Base-by-base conservation (phyloP, 1,140 invertebrate genomes). In the Phthorimaea operculella region DNA sequence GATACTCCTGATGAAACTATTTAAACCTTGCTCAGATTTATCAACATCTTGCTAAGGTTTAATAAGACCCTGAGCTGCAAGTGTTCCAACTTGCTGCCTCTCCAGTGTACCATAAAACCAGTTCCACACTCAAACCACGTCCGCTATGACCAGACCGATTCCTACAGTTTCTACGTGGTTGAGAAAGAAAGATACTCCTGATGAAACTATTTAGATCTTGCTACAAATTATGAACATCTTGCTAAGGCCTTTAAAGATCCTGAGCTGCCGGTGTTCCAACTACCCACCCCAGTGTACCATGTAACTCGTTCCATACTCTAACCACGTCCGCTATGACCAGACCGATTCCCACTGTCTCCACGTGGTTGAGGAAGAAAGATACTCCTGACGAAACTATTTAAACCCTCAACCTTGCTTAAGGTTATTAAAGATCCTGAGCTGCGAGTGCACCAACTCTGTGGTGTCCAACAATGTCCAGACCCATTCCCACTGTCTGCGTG, bases 251-350 rank as follows among this genome's bases (percentile, higher is more conserved):
- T n/a, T n/a, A n/a, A n/a, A n/a, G n/a, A n/a, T n/a, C n/a, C n/a
- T n/a, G n/a, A n/a, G n/a, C n/a, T 83, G 78, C 68, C 63, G 54
- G 8, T 83, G 79, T 62, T 54, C 52, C 56, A 83, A 83, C 62
- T 83, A 77, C 59, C 5, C 57, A 56, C 57, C 66, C 73, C 15
- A 44, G 60, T 3, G 18, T 52, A 0, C 63, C 67, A 49, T 69
- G 70, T 63, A 54, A 58, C 5, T 11, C 51, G 36, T 11, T 44
- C 15, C 28, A 17, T 3, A 33, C 57, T 51, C 63, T 58, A 36
- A 57, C 57, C 17, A 61, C 60, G 10, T 42, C 51, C 10, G 56
- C 54, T 3, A 45, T 59, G 10, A 58, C 56, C 9, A 42, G 50
- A 16, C 60, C 63, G 9, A 61, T 64, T 48, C 52, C 57, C 5